Base-by-base conservation (phyloP, 2,888 invertebrate genomes). In the Sericinus montela region DNA sequence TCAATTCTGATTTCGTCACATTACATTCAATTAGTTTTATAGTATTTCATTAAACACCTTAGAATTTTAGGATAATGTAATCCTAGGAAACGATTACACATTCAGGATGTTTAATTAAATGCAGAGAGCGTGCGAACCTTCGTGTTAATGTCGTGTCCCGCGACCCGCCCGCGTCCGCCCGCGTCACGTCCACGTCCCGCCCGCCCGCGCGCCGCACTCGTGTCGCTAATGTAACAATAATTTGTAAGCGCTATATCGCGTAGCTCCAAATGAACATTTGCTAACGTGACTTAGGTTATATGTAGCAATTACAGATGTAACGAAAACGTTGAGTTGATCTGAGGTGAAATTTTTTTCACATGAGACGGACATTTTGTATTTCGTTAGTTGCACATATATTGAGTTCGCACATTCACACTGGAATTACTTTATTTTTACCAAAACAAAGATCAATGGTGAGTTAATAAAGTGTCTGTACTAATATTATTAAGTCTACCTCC, bases 101-200 rank as follows among this genome's bases (percentile, higher is more conserved):
- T 54, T 55, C 47, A 47, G 52, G 56, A 51, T 47, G 54, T 58
- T 60, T 62, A 60, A 61, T 63, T 63, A 63, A 61, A 57, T 44
- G 49, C 49, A 48, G 47, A 36, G 48, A 40, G 36, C 40, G 50
- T 41, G 47, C 32, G 32, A 32, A 11, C 11, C 32, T 11, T 32
- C 32, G 32, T 11, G 32, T 32, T 32, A 32, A 45, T 45, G 40
- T 44, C 44, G 37, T 36, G 44, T 37, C 32, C 7, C 39, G 42
- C 11, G 13, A 8, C 39, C 23, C 9, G 4, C 13, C 13, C 38
- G 13, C 38, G 14, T 7, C 30, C 34, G 36, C 35, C 38, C 37
- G 11, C 28, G 29, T 15, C 15, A 8, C 10, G 5, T 3, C 32
- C 10, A 1, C 13, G 32, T 11, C 3, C 25, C 25, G 23, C 8